These are phyloP conservation scores for Apolygus lucorum DNA, from an alignment of 1,140 invertebrate species.

Conservation along the genomic window DNA sequence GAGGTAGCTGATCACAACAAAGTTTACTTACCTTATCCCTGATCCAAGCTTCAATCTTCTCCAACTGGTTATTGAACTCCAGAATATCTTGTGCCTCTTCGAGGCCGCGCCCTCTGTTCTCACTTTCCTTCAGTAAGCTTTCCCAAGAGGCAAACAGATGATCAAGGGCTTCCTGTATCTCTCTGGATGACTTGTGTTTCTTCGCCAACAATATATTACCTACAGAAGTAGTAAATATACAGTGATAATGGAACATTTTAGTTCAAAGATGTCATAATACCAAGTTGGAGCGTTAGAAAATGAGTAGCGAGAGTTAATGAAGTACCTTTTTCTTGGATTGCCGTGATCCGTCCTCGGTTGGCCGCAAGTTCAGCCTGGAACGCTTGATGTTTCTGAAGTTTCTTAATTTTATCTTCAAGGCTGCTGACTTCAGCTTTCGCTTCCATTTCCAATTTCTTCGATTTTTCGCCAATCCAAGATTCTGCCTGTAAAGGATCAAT, in stretches of 20 bases:
- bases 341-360: constrained; percentile 75
- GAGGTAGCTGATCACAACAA: too few species aligned
- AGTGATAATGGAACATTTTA: too few species aligned
- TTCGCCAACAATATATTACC: constrained; percentile 57
- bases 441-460: constrained; percentile 75
- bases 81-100: constrained; percentile 96
- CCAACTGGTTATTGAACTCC: constrained; percentile 92
- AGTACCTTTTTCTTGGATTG: constrained; percentile 59
- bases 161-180: constrained; percentile 64
- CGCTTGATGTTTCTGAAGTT: constrained; percentile 95
- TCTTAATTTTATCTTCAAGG: constrained; percentile 84
- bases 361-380: constrained; percentile 91
- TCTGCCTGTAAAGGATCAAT: constrained; percentile 49
- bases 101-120: constrained; percentile 71
- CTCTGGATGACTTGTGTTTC: constrained; percentile 57
- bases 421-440: constrained; percentile 61
- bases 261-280: too few species aligned
- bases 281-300: too few species aligned
- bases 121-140: constrained; percentile 67
- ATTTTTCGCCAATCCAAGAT: constrained; percentile 89
- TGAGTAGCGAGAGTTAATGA: too few species aligned
- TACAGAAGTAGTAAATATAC: constrained; percentile 21
- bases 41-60: constrained; percentile 94
- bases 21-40: constrained; percentile 66
- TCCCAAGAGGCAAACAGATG: constrained; percentile 68